Evolutionary conservation across 2,113 vertebrate species (phyloP).

Genomic region (Lota lota): DNA sequence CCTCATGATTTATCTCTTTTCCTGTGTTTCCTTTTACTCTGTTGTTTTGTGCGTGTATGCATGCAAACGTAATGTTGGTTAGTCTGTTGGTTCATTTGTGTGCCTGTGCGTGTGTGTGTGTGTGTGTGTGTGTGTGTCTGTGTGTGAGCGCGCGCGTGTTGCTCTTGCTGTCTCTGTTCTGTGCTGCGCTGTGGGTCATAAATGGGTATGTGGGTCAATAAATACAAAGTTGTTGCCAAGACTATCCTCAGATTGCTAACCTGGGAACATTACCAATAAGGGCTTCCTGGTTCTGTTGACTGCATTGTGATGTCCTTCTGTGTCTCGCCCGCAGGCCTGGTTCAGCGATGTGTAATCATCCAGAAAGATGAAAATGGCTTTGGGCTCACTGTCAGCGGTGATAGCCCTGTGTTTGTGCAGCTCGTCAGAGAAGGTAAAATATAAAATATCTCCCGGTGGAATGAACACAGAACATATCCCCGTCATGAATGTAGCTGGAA

Average conservation of each 20-base stretch:
- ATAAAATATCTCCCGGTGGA: conserved; percentile 1
- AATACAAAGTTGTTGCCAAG: too few species aligned
- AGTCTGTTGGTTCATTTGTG: background rate
- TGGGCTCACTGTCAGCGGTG: conserved; percentile 97
- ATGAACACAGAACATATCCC: background rate
- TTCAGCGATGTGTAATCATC: conserved; percentile 97
- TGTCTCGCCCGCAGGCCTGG: conserved; percentile 82
- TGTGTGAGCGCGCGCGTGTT: conserved; percentile 26
- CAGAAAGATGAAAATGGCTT: conserved; percentile 98
- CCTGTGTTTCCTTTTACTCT: conserved; percentile 64
- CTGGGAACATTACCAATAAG: too few species aligned
- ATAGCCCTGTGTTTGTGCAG: conserved; percentile 99
- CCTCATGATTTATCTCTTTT: conserved; percentile 53
- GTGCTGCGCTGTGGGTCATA: conserved; percentile 60
- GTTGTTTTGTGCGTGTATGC: conserved; percentile 55
- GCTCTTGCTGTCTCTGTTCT: conserved; percentile 71
- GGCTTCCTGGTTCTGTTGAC: conserved; percentile 30
- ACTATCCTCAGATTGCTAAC: too few species aligned
- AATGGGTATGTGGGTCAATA: conserved; percentile 55
- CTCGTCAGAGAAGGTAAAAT: conserved; percentile 95
- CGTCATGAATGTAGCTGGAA: too few species aligned
- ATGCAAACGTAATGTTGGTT: background rate
- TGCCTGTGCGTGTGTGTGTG: conserved; percentile 45
- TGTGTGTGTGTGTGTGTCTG: too few species aligned
- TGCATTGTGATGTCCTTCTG: conserved; percentile 22